Evolutionary conservation across 2,113 vertebrate genomes (phyloP).

Genomic region (Neofelis nebulosa): DNA sequence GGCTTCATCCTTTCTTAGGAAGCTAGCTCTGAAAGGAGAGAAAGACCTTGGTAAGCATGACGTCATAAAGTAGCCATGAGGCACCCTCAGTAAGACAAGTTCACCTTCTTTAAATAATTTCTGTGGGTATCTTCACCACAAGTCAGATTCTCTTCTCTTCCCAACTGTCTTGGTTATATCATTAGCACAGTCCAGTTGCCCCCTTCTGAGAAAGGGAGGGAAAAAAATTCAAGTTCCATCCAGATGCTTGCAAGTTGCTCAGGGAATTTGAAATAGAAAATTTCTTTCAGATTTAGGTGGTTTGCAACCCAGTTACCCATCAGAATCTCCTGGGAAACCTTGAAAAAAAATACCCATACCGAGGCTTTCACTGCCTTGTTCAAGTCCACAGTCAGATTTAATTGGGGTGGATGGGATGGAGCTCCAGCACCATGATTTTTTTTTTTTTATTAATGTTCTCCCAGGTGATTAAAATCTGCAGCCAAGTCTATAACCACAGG

Average conservation of each 20-base stretch:
- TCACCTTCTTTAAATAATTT: not conserved
- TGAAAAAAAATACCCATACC: not conserved
- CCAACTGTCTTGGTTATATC: not conserved
- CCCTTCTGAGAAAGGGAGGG: not conserved
- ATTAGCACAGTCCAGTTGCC: not conserved
- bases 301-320: not conserved
- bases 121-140: not conserved
- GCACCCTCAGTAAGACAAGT: not conserved
- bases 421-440: not conserved
- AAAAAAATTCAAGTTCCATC: not conserved
- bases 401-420: accelerated
- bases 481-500: not conserved
- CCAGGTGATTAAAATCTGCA: not conserved
- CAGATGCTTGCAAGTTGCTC: not conserved
- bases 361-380: not conserved
- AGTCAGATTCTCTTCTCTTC: not conserved
- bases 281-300: not conserved
- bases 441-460: not conserved
- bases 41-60: not conserved
- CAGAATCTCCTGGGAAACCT: not conserved
- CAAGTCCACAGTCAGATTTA: not conserved
- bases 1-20: not conserved
- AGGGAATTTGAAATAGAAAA: not conserved
- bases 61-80: not conserved
- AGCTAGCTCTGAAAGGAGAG: not conserved